phyloP scores from a whole-genome alignment of 2,113 vertebrate genomes.

The Columba livia region DNA sequence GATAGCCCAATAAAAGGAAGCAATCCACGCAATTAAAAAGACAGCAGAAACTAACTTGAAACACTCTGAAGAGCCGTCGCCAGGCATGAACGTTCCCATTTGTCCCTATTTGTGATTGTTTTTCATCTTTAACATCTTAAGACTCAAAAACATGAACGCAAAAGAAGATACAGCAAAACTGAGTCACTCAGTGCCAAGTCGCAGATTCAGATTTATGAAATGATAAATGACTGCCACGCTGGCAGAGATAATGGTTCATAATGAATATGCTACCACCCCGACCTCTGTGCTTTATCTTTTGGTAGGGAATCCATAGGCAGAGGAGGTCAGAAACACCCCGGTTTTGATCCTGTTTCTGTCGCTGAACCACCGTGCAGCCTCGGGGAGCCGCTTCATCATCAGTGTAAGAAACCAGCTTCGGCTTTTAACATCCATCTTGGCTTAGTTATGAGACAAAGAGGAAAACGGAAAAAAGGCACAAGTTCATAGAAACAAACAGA shows the following conservation, averaged over 20 bases:
- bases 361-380: background rate
- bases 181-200: background rate
- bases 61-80: background rate
- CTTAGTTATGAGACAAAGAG: background rate
- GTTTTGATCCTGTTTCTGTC: background rate
- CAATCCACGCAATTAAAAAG: conserved; percentile 13
- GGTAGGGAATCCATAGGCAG: background rate
- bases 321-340: background rate
- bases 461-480: background rate
- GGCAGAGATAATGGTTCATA: background rate
- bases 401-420: background rate
- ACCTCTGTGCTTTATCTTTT: background rate
- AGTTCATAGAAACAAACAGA: background rate
- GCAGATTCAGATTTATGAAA: background rate
- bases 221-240: background rate
- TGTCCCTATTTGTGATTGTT: background rate
- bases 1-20: conserved; percentile 22
- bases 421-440: background rate
- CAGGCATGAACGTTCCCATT: background rate
- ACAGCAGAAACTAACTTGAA: background rate
- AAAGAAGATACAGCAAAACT: background rate
- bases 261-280: background rate
- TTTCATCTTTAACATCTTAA: background rate
- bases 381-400: background rate
- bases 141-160: background rate